A percentile compares a stretch with the other conserved stretches of the same genome.
These are phyloP conservation scores for Noctua janthe DNA, from an alignment of 2,888 invertebrate genomes.

Conservation along the genomic window DNA sequence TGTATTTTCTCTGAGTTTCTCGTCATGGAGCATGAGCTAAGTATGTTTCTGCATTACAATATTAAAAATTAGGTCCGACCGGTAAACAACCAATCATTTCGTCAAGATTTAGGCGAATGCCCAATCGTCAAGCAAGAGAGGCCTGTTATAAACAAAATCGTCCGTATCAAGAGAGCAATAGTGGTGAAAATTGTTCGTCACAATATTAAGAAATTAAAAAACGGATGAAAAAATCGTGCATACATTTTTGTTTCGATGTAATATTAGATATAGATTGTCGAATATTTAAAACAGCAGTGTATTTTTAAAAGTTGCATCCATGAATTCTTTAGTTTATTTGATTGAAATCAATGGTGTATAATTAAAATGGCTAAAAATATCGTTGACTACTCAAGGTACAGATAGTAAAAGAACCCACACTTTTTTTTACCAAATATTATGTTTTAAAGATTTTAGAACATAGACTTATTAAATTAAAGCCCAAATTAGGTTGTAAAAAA, in stretches of 20 bases:
- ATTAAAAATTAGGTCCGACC: constrained; percentile 27
- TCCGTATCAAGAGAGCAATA: constrained; percentile 74
- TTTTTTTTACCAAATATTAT: constrained; percentile 69
- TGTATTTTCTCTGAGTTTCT: not conserved
- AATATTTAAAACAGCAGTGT: constrained; percentile 31
- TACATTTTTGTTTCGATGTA: constrained; percentile 57
- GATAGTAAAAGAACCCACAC: constrained; percentile 63
- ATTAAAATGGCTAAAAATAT: constrained; percentile 56
- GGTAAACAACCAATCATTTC: constrained; percentile 30
- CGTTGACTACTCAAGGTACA: constrained; percentile 63
- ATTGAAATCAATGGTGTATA: constrained; percentile 50
- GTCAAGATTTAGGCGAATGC: constrained; percentile 47
- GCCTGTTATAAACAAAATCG: constrained; percentile 63
- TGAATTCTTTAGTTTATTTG: constrained; percentile 29
- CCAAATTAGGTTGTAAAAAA: not conserved
- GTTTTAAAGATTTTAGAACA: constrained; percentile 16
- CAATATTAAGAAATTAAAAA: constrained; percentile 56
- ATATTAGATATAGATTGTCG: constrained; percentile 35
- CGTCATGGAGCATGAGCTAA: constrained; percentile 27
- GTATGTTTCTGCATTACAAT: constrained; percentile 45
- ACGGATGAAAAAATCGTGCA: constrained; percentile 56
- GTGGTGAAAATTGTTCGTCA: constrained; percentile 64
- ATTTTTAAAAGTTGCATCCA: constrained; percentile 37
- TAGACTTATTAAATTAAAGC: constrained; percentile 2
- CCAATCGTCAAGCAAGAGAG: constrained; percentile 56